A percentile compares a stretch with the other conserved stretches of the same genome.
phyloP scores from a whole-genome alignment of 1,140 invertebrate species.

The Cecropterus lyciades region DNA sequence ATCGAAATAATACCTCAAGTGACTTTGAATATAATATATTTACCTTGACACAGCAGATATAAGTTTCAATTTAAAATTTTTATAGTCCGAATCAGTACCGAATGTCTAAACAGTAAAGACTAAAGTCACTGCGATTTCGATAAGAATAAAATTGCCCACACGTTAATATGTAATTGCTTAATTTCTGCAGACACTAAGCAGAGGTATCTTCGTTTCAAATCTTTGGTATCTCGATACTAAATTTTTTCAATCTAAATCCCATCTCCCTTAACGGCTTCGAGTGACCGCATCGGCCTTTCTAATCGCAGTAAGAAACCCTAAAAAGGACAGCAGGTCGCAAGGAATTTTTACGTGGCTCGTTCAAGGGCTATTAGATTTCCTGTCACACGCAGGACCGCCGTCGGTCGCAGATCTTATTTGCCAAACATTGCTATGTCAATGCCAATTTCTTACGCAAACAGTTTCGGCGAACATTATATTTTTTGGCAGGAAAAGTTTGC shows the following conservation, averaged over 20 bases:
- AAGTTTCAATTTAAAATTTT: no score
- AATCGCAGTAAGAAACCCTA: conserved; percentile 42
- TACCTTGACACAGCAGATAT: no score
- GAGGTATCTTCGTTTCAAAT: no score
- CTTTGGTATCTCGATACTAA: not conserved
- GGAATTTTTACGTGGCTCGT: conserved; percentile 66
- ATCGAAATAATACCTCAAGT: no score
- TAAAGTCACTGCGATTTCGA: no score
- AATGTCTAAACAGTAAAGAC: no score
- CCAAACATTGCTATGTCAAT: conserved; percentile 67
- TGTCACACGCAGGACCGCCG: conserved; percentile 62
- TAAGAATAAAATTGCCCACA: no score
- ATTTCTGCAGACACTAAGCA: no score
- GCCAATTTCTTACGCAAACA: conserved; percentile 69
- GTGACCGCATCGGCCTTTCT: conserved; percentile 24
- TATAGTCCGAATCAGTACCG: no score
- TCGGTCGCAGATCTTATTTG: conserved; percentile 62
- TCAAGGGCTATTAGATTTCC: conserved; percentile 72
- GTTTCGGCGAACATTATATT: conserved; percentile 65
- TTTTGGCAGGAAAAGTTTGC: conserved; percentile 49
- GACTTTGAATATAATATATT: no score
- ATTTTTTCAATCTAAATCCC: conserved; percentile 18
- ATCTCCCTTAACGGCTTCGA: conserved; percentile 20
- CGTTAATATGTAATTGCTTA: no score
- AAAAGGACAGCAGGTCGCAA: conserved; percentile 53